A percentile compares a stretch with the other conserved stretches of the same genome.
These are phyloP conservation scores for Sinocyclocheilus maitianheensis DNA, from an alignment of 2,113 vertebrate genomes.

Conservation along the genomic window DNA sequence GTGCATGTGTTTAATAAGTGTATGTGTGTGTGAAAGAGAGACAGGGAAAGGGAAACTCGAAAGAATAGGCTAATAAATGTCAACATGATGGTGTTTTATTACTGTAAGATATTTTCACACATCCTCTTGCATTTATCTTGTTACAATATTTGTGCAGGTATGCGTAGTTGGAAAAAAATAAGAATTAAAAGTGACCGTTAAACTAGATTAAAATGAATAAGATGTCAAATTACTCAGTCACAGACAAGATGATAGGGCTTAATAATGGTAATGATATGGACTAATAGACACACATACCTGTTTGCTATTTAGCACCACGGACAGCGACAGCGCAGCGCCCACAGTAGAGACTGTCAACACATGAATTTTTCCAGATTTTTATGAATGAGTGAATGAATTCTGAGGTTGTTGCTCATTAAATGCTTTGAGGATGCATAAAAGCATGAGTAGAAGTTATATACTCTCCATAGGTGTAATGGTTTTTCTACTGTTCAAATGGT, in stretches of 20 bases:
- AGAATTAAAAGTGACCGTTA: not conserved
- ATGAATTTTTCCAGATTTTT: constrained; percentile 35
- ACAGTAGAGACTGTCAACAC: not conserved
- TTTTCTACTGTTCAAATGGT: too few relatives aligned
- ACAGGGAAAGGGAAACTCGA: not conserved
- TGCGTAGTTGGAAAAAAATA: not conserved
- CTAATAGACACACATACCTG: not conserved
- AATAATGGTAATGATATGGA: too few relatives aligned
- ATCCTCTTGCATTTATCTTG: not conserved
- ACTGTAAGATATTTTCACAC: not conserved
- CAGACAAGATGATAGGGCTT: not conserved
- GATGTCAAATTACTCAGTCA: not conserved
- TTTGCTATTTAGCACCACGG: constrained; percentile 67
- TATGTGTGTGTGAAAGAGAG: not conserved
- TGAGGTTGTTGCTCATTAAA: constrained; percentile 18
- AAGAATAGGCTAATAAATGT: not conserved
- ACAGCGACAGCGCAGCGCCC: constrained; percentile 52
- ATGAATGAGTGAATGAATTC: constrained; percentile 63
- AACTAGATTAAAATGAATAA: not conserved
- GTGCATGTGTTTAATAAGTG: not conserved
- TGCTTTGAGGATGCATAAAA: not conserved
- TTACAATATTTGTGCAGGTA: not conserved
- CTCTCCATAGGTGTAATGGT: too few relatives aligned
- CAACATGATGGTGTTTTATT: not conserved
- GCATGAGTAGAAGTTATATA: not conserved